These are phyloP conservation scores for Gallinago undulata DNA, from an alignment of 2,113 vertebrate species.

Conservation along the genomic window DNA sequence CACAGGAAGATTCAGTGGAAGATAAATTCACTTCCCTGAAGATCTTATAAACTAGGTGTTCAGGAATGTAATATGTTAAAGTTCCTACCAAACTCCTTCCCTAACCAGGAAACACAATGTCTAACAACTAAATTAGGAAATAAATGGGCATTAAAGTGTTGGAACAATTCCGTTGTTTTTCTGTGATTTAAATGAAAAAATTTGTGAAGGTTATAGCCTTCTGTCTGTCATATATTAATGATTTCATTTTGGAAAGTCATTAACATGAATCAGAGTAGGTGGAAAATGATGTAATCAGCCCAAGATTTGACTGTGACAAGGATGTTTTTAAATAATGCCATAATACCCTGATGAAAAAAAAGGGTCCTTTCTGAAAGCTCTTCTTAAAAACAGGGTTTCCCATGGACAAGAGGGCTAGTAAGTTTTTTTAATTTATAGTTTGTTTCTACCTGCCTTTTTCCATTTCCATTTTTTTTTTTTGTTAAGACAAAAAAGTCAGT, in stretches of 20 bases:
- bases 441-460: not conserved
- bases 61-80: not conserved
- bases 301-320: not conserved
- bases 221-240: not conserved
- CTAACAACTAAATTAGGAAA: not conserved
- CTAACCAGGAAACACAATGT: not conserved
- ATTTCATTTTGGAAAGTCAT: not conserved
- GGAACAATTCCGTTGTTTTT: not conserved
- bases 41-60: not conserved
- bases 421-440: not conserved
- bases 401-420: not conserved
- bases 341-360: not conserved
- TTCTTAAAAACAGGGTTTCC: not conserved
- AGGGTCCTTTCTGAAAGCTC: not conserved
- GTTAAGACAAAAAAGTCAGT: not conserved
- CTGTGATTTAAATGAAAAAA: not conserved
- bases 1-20: not conserved
- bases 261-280: not conserved
- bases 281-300: not conserved
- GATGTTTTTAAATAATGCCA: not conserved
- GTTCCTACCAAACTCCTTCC: not conserved
- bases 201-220: not conserved
- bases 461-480: not conserved
- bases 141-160: not conserved
- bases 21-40: not conserved